Evolutionary conservation across 2,113 vertebrate genomes (phyloP).

Genomic region (Lamprotornis superbus): DNA sequence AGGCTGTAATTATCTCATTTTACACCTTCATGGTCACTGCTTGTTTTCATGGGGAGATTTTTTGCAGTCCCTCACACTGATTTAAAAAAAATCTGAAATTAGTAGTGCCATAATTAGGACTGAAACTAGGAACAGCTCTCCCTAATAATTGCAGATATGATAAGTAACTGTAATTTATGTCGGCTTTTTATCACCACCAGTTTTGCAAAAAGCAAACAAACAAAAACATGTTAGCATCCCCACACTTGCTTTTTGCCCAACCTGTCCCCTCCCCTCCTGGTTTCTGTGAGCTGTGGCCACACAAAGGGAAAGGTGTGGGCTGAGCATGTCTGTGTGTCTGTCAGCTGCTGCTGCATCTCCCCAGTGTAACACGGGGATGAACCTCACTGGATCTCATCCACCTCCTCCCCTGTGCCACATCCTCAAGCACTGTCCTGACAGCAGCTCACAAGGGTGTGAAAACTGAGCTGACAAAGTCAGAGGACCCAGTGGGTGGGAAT

Average conservation of each 20-base stretch:
- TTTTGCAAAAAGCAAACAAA: neutral
- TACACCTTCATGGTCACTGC: neutral
- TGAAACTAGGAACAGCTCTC: neutral
- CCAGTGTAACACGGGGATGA: neutral
- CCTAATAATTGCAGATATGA: neutral
- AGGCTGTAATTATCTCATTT: constrained; percentile 17
- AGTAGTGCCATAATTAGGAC: neutral
- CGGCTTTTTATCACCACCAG: neutral
- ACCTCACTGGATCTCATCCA: neutral
- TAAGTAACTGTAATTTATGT: neutral
- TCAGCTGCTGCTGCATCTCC: neutral
- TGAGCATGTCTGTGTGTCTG: neutral
- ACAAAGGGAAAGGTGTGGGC: neutral
- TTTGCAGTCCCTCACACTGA: neutral
- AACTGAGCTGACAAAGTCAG: neutral
- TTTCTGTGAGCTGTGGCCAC: neutral
- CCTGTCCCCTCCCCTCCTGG: neutral
- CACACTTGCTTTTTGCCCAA: neutral
- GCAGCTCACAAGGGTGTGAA: neutral
- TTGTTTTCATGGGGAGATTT: neutral
- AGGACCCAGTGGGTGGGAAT: neutral
- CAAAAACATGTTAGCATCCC: neutral
- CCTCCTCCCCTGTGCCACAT: neutral
- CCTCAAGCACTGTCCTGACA: neutral
- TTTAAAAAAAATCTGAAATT: constrained; percentile 5